Evolutionary conservation across 2,797 vertebrate genomes (phyloP).

Genomic region (Enteromius paludinosus): DNA sequence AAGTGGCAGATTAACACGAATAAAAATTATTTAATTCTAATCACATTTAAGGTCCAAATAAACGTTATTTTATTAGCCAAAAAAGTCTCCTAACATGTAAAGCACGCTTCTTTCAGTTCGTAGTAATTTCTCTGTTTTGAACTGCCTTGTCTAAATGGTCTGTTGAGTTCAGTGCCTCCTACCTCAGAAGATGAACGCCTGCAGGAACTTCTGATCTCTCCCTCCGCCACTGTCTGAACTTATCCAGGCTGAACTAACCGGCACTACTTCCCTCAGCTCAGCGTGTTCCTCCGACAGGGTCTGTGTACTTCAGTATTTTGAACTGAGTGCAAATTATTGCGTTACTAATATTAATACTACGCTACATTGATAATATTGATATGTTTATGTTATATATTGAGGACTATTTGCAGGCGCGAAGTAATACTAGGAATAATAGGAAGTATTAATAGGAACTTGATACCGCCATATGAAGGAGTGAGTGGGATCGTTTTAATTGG

Average conservation of each 20-base stretch:
- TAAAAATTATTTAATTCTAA: neutral
- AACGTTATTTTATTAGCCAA: neutral
- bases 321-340: neutral
- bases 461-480: neutral
- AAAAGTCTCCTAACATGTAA: neutral
- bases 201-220: slow-evolving; percentile 66
- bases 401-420: neutral
- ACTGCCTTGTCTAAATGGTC: neutral
- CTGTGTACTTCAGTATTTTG: neutral
- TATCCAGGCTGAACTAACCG: slow-evolving; percentile 67
- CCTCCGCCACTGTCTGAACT: slow-evolving; percentile 18
- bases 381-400: neutral
- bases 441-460: neutral
- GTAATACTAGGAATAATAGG: too few relatives aligned
- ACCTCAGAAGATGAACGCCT: slow-evolving; percentile 72
- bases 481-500: neutral
- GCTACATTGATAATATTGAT: neutral
- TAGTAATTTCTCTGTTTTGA: neutral
- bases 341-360: neutral
- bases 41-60: neutral
- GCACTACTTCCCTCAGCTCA: slow-evolving; percentile 74
- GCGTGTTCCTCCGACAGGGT: slow-evolving; percentile 57
- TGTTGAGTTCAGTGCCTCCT: slow-evolving; percentile 55
- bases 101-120: neutral
- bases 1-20: neutral